Base-by-base conservation (phyloP, 2,888 invertebrate species). In the Atethmia centrago region DNA sequence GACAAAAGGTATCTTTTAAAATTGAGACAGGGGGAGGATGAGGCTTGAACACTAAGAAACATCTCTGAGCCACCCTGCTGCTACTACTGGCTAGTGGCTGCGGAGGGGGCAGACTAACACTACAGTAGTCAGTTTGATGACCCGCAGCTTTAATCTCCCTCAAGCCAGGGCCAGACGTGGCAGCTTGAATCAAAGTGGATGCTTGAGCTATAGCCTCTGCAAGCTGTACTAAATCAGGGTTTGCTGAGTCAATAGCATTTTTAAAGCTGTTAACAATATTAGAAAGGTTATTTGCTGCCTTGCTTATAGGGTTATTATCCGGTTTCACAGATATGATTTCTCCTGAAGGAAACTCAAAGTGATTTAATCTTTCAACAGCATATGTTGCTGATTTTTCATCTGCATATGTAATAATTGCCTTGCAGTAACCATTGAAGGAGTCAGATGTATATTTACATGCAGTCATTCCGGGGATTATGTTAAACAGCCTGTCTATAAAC, bases 311-410 rank as follows among this genome's bases (percentile, higher is more conserved):
- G 82, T 96, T 96, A 28, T 92, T 92, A 84, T 98, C 97, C 25
- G 97, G 97, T 90, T 97, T 97, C 0, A 98, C 98, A 79, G 98
- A 97, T 87, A 99, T 95, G 67, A 98, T 96, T 90, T 98, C 98
- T 51, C 99, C 99, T 31, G 98, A 98, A 0, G 99, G 99, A 95
- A 99, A 99, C 93, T 99, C 99, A 93, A 99, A 98, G 12, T 98
- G 98, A 92, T 99, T 98, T 70, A 99, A 96, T 93, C 98, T 98
- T 87, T 99, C 98, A 86, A 98, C 97, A 59, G 98, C 98, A 94
- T 98, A 98, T 0, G 92, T 90, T 28, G 96, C 96, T 42, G 93
- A 91, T 77, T 90, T 92, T 71, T 93, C 91, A 77, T 90, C 92
- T 14, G 92, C 89, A 89, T 95, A 96, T n/a, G 93, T 92, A 19